phyloP scores from a whole-genome alignment of 2,113 vertebrate genomes.

The Todiramphus chloris region DNA sequence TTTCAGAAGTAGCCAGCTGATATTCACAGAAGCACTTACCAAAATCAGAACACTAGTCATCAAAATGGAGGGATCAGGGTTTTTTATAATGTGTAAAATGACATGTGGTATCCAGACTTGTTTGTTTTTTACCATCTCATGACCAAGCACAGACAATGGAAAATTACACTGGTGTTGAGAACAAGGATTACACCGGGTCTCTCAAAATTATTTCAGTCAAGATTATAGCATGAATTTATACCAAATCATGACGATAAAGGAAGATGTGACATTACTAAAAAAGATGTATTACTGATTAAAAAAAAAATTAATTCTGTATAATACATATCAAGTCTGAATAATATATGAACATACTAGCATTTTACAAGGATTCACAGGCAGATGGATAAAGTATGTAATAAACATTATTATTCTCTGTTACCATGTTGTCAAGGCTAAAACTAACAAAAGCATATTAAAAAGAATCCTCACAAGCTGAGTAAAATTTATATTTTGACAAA shows the following conservation, averaged over 20 bases:
- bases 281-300: background rate
- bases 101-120: conserved; percentile 23
- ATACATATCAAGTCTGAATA: background rate
- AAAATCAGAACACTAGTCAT: background rate
- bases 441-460: conserved; percentile 11
- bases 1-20: background rate
- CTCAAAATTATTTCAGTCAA: conserved; percentile 31
- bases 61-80: background rate
- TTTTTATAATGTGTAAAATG: background rate
- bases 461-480: background rate
- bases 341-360: background rate
- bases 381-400: conserved; percentile 6
- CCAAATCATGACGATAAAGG: background rate
- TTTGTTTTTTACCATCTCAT: background rate
- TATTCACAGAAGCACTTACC: background rate
- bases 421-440: conserved; percentile 29
- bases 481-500: conserved; percentile 54
- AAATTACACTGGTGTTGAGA: background rate
- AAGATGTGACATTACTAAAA: conserved; percentile 32
- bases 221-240: background rate
- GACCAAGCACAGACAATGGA: conserved; percentile 22
- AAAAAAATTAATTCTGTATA: background rate
- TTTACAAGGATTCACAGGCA: background rate
- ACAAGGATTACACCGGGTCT: background rate
- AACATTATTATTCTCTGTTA: background rate